phyloP scores from a whole-genome alignment of 2,888 invertebrate genomes.

The Rugalucina vietnamica region DNA sequence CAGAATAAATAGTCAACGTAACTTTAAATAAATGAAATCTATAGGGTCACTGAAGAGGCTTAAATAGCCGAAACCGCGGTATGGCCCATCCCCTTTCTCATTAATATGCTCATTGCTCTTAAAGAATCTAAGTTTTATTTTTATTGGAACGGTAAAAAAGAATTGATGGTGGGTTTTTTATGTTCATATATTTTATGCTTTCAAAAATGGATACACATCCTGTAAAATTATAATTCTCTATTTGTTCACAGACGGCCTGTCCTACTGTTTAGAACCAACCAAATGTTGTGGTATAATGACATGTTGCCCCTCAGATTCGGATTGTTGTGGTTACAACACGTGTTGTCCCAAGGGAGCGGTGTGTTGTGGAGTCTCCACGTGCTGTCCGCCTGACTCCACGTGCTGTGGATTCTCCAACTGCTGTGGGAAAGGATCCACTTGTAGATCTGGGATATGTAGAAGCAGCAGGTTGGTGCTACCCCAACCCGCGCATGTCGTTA shows the following conservation, averaged over 20 bases:
- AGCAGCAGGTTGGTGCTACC: neutral
- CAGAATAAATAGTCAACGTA: too few relatives aligned
- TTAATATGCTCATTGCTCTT: too few relatives aligned
- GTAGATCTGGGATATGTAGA: slow-evolving; percentile 26
- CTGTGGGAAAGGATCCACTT: slow-evolving; percentile 32
- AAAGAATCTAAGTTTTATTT: too few relatives aligned
- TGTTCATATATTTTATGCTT: too few relatives aligned
- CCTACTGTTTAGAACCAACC: slow-evolving; percentile 42
- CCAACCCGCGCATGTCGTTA: too few relatives aligned
- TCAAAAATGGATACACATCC: neutral
- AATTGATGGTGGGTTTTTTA: too few relatives aligned
- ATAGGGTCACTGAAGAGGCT: too few relatives aligned
- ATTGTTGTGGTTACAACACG: slow-evolving; percentile 44
- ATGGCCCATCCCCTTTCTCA: too few relatives aligned
- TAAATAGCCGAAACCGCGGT: too few relatives aligned
- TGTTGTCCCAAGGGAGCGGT: slow-evolving; percentile 43
- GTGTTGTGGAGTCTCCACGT: slow-evolving; percentile 41
- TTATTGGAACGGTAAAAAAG: too few relatives aligned
- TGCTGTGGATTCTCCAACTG: slow-evolving; percentile 45
- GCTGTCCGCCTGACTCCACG: slow-evolving; percentile 40
- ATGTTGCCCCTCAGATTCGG: slow-evolving; percentile 39
- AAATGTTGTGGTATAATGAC: slow-evolving; percentile 48
- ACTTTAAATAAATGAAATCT: too few relatives aligned
- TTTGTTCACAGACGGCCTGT: slow-evolving; percentile 43
- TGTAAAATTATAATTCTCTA: neutral